These are phyloP conservation scores for Vombatus ursinus DNA, from an alignment of 2,113 vertebrate species.

Conservation along the genomic window DNA sequence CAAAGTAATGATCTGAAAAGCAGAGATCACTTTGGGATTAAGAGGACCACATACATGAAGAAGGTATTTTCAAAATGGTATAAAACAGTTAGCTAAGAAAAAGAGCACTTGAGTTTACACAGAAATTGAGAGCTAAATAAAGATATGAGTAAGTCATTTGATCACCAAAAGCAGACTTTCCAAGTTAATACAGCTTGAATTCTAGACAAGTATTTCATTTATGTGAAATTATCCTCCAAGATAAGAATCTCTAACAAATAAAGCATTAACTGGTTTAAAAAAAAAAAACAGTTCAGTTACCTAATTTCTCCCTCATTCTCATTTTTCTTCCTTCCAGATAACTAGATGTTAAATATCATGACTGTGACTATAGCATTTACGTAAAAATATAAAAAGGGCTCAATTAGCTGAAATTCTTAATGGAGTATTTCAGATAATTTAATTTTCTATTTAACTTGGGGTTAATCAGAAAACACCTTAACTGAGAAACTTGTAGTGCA, in stretches of 20 bases:
- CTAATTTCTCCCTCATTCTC: background rate
- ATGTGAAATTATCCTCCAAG: background rate
- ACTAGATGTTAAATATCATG: background rate
- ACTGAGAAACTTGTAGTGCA: background rate
- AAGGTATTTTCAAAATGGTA: background rate
- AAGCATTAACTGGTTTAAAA: background rate
- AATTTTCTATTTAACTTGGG: background rate
- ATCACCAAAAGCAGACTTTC: background rate
- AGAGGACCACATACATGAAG: background rate
- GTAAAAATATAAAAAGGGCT: background rate
- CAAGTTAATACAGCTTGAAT: background rate
- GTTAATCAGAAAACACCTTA: background rate
- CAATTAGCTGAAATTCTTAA: background rate
- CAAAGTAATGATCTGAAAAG: background rate
- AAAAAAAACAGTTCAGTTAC: background rate
- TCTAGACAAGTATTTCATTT: background rate
- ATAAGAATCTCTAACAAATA: background rate
- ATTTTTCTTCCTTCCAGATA: background rate
- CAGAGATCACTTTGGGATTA: background rate
- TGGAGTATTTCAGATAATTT: background rate
- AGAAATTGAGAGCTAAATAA: background rate
- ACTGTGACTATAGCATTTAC: background rate
- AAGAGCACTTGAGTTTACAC: background rate
- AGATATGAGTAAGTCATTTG: background rate
- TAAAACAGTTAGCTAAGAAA: background rate